A percentile compares a stretch with the other conserved stretches of the same genome.
Conservation (phyloP, 1,140 invertebrate genomes). For the Hylyphantes graminicola region DNA sequence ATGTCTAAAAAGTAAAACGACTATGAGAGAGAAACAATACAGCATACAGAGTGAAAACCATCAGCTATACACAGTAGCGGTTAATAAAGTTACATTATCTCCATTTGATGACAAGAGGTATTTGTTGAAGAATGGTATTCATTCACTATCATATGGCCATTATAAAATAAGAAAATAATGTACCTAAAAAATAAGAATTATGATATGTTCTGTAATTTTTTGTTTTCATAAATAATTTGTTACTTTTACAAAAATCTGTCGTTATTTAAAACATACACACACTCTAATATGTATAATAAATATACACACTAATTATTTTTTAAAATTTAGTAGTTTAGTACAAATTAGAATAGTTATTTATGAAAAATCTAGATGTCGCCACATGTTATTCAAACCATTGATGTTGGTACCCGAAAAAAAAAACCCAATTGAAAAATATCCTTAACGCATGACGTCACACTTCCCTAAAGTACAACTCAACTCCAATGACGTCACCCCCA, state of each 20-base stretch:
- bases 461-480: too few species aligned
- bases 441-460: too few species aligned
- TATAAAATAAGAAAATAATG: background rate
- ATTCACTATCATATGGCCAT: background rate
- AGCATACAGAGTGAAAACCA: conserved; percentile 3
- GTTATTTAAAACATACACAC: too few species aligned
- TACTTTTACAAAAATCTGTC: background rate
- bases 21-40: background rate
- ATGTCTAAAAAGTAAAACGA: background rate
- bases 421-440: too few species aligned
- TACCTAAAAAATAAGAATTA: background rate
- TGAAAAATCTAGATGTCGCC: too few species aligned
- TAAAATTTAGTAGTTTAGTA: too few species aligned
- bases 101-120: background rate
- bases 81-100: background rate
- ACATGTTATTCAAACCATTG: too few species aligned
- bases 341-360: too few species aligned
- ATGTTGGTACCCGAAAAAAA: too few species aligned
- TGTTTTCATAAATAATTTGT: background rate
- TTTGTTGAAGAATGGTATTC: background rate
- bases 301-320: too few species aligned
- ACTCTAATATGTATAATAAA: too few species aligned
- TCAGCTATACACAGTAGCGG: background rate
- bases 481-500: too few species aligned
- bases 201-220: background rate